A percentile compares a stretch with the other conserved stretches of the same genome.
phyloP scores from a whole-genome alignment of 2,888 invertebrate species.

The Lycaena phlaeas region DNA sequence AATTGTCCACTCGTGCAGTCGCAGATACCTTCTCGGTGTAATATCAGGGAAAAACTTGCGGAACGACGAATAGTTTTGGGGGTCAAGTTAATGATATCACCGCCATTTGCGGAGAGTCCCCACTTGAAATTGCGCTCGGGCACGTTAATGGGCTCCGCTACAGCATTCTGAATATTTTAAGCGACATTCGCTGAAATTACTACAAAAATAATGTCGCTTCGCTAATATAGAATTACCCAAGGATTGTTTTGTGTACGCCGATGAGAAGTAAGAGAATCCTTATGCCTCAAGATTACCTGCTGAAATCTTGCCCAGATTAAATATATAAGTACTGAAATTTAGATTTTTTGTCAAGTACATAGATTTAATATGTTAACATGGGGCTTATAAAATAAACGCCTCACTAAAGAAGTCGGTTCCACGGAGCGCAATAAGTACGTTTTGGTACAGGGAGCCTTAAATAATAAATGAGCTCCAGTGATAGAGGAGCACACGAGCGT shows the following conservation, averaged over 20 bases:
- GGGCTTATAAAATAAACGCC: slow-evolving; percentile 7
- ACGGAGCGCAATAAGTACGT: slow-evolving; percentile 41
- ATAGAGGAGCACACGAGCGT: slow-evolving; percentile 43
- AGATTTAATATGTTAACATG: slow-evolving; percentile 1
- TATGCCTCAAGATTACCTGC: no score
- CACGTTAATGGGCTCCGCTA: slow-evolving; percentile 68
- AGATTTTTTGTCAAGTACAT: background rate
- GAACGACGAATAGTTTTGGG: slow-evolving; percentile 58
- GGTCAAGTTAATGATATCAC: slow-evolving; percentile 71
- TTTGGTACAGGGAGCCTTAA: slow-evolving; percentile 47
- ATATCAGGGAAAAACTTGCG: slow-evolving; percentile 66
- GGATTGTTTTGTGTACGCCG: slow-evolving; percentile 65
- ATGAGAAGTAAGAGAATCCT: slow-evolving; percentile 66
- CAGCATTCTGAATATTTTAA: slow-evolving; percentile 71
- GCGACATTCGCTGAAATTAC: slow-evolving; percentile 71
- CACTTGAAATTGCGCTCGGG: slow-evolving; percentile 61
- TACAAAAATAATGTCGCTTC: slow-evolving; percentile 71
- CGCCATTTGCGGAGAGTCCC: slow-evolving; percentile 66
- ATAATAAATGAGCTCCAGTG: slow-evolving; percentile 61
- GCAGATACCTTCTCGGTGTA: slow-evolving; percentile 55
- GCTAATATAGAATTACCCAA: slow-evolving; percentile 68
- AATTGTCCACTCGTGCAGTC: slow-evolving; percentile 28
- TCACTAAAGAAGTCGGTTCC: slow-evolving; percentile 34
- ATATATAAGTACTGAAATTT: no score
- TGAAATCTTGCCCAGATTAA: no score